Evolutionary conservation across 1,140 invertebrate species (phyloP), one percentile per base, ranked within the genome.

Genomic region (Ladona fulva): DNA sequence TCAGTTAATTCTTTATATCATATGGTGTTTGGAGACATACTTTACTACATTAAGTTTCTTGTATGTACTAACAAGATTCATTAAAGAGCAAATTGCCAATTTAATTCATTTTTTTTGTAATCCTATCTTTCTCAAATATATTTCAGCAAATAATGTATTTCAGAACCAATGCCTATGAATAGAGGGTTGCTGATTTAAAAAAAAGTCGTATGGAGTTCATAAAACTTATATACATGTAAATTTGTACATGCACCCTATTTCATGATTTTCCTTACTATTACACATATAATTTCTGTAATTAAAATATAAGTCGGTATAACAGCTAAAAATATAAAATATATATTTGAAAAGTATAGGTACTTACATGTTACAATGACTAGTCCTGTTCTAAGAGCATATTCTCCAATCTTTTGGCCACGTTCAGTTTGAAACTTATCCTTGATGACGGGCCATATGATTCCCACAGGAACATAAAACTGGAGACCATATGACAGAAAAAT

Each of bases 401-500:
- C 93, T 8, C 90, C 89, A 52, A 92, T 83, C 75, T 87, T 84
- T 80, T 90, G 87, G 16, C 86, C 85, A 76, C 86, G 84, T 78
- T 88, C 87, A 0, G 89, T 88, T 12, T 88, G 85, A 80, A 92
- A 88, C 80, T 89, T 87, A 24, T 85, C 85, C 82, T 89, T 88
- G 19, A 94, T 84, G 77, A 85, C 87, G 0, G 94, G 94, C 91
- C 94, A 96, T 25, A 96, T 90, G 78, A 97, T 95, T 80, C 92
- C 92, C 83, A 97, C 91, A 6, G 96, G 94, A 29, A 98, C 95
- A 85, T 97, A 98, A 80, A 97, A 93, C 85, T 97, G 95, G 22
- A 98, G 88, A 25, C 93, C 91, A 84, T 96, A 97, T 0, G 93
- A 94, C 12, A 96, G 87, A 82, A 95, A 95, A 80, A 97, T 95